These are phyloP conservation scores for Microcebus lehilahytsara DNA, from an alignment of 2,113 vertebrate species.

Conservation along the genomic window DNA sequence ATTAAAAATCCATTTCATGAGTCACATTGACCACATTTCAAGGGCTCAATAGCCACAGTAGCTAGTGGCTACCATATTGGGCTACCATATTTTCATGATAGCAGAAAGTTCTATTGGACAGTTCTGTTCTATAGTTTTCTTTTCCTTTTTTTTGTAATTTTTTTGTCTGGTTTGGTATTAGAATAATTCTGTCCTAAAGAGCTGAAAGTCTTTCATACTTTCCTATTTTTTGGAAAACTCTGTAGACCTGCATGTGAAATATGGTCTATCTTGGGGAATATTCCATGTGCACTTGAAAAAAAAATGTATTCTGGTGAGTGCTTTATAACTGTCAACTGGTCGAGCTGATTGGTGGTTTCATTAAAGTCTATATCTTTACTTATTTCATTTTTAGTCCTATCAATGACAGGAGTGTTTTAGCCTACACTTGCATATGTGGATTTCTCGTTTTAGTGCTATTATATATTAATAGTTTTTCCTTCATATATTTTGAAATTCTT, in stretches of 20 bases:
- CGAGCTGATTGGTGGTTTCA: background rate
- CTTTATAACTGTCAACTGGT: background rate
- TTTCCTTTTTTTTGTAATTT: background rate
- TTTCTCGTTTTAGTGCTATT: background rate
- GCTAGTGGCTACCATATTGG: background rate
- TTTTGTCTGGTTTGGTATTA: background rate
- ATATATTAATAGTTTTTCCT: background rate
- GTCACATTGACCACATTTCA: background rate
- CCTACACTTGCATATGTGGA: background rate
- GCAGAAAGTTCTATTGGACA: background rate
- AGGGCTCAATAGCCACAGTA: background rate
- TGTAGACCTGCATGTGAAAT: background rate
- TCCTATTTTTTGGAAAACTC: background rate
- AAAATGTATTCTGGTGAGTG: background rate
- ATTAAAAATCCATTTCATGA: background rate
- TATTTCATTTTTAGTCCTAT: background rate
- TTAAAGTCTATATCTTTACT: background rate
- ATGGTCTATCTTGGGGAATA: background rate
- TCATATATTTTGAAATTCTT: background rate
- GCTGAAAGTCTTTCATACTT: background rate
- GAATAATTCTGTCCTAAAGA: background rate
- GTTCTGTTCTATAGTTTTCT: background rate
- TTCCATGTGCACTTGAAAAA: background rate
- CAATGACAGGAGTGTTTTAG: background rate
- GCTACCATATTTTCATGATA: background rate